Conservation (phyloP, 2,797 vertebrate genomes). For the Uromys caudimaculatus region DNA sequence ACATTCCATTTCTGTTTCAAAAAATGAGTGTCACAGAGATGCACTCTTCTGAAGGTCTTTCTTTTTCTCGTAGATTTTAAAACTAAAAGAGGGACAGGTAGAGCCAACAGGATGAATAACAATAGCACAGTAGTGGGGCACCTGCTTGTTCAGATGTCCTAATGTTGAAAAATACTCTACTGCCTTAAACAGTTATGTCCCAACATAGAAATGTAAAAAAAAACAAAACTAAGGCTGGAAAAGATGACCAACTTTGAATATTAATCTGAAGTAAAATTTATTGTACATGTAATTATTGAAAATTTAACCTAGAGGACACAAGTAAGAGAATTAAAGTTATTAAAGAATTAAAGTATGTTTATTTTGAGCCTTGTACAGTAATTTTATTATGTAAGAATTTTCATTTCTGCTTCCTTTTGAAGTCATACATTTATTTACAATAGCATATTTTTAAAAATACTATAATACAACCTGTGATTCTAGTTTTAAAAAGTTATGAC, state of each 20-base stretch:
- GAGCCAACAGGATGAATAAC: background rate
- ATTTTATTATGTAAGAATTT: background rate
- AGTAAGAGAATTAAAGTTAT: slow-evolving; percentile 17
- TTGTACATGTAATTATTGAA: background rate
- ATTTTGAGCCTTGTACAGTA: background rate
- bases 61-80: slow-evolving; percentile 45
- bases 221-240: background rate
- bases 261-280: slow-evolving; percentile 44
- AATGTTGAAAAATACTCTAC: background rate
- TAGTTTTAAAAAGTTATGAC: slow-evolving; percentile 18
- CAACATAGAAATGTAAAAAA: background rate
- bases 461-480: background rate
- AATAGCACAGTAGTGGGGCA: background rate
- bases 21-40: slow-evolving; percentile 39
- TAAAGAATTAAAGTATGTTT: slow-evolving; percentile 35
- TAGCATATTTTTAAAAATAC: background rate
- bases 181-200: background rate
- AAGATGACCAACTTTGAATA: background rate
- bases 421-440: background rate
- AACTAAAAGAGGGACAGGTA: background rate
- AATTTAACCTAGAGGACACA: slow-evolving; percentile 18
- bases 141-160: background rate
- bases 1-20: background rate
- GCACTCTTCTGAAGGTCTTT: slow-evolving; percentile 45
- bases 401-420: background rate